Base-by-base conservation (phyloP, 2,797 vertebrate species). In the Parotocinclus haroldoi region DNA sequence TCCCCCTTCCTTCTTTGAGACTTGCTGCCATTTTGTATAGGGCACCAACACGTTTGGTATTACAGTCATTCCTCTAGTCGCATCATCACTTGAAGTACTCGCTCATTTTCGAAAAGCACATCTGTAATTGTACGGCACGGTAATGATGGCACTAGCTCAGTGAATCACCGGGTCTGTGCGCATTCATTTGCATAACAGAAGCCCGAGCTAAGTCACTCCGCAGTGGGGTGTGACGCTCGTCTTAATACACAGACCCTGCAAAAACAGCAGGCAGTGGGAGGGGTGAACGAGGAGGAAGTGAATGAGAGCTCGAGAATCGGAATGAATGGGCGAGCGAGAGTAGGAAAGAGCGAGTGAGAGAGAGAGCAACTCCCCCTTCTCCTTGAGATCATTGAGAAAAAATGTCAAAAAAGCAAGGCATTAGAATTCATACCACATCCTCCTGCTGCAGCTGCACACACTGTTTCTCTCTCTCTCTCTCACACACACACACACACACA, bases 381-480 rank as follows among this genome's bases (percentile, higher is more conserved):
- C 66, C 59, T 63, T 58, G 57, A 60, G 68, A 73, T 69, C 75
- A 79, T 79, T 79, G 68, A 79, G 66, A 63, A 69, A 73, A 73
- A 76, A 49, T 38, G 3, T 57, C 75, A 62, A 77, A 69, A 68
- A 63, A 73, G 63, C 45, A 58, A n/a, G 10, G 46, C 73, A 78
- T 78, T 77, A 76, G 57, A 61, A 80, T 78, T 78, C 78, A 77
- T 69, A 45, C 65, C 9, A 51, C 65, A 68, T 75, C 56, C 74
- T 62, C 53, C 57, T 57, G 42, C 37, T 39, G 39, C 72, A 40
- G 69, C 58, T 12, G 64, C 60, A 68, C 11, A 63, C 66, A 58
- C 57, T 44, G n/a, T n/a, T n/a, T n/a, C n/a, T n/a, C n/a, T n/a
- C n/a, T n/a, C n/a, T n/a, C n/a, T n/a, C n/a, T n/a, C n/a, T n/a